Evolutionary conservation across 2,888 invertebrate genomes (phyloP).

Genomic region (Euzophera pinguis): DNA sequence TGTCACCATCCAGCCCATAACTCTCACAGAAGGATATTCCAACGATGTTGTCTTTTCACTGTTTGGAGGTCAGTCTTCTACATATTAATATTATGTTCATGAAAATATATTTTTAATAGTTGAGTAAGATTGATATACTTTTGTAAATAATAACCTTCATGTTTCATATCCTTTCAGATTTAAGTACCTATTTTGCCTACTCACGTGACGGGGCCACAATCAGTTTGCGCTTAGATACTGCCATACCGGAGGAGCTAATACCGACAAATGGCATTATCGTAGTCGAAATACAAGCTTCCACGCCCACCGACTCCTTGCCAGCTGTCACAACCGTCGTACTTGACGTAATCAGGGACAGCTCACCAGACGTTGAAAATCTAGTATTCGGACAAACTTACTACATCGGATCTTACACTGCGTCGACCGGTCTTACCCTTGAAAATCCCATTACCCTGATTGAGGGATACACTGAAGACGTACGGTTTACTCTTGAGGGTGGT

Average conservation of each 20-base stretch:
- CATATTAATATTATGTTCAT: too few species aligned
- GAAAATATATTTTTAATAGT: too few species aligned
- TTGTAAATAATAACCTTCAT: too few species aligned
- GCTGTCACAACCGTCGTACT: slow-evolving; percentile 20
- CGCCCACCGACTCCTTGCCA: slow-evolving; percentile 21
- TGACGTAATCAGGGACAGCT: slow-evolving; percentile 14
- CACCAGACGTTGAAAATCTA: slow-evolving; percentile 18
- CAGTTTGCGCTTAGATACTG: slow-evolving; percentile 15
- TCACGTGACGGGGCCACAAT: slow-evolving; percentile 18
- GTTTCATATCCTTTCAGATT: too few species aligned
- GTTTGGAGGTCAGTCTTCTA: slow-evolving; percentile 35
- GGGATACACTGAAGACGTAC: slow-evolving; percentile 29
- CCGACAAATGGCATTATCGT: slow-evolving; percentile 18
- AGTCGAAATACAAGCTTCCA: slow-evolving; percentile 23
- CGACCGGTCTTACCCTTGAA: slow-evolving; percentile 26
- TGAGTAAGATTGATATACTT: too few species aligned
- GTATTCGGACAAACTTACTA: slow-evolving; percentile 30
- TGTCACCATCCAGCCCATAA: slow-evolving; percentile 26
- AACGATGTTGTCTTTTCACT: slow-evolving; percentile 28
- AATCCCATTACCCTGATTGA: slow-evolving; percentile 23
- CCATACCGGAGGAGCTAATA: slow-evolving; percentile 12
- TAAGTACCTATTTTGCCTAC: slow-evolving; percentile 17
- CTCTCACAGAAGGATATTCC: slow-evolving; percentile 30
- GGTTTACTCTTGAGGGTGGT: slow-evolving; percentile 34
- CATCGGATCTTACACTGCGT: slow-evolving; percentile 20